Conservation (phyloP, 2,797 vertebrate genomes). For the Adrianichthys oophorus region DNA sequence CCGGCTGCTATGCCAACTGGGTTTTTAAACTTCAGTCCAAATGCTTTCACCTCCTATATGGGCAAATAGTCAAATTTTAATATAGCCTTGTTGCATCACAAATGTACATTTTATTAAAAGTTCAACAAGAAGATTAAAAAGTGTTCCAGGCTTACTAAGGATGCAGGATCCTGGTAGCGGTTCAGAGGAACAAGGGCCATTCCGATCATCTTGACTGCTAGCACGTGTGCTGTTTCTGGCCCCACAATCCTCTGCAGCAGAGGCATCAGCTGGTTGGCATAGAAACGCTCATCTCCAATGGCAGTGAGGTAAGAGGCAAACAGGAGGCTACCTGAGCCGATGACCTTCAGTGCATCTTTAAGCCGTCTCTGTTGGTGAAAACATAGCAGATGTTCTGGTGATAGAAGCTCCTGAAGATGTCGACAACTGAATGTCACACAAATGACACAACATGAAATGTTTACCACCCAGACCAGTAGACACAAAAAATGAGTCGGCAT, state of each 20-base stretch:
- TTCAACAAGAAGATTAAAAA: too few species aligned
- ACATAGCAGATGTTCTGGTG: not conserved
- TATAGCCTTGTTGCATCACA: too few species aligned
- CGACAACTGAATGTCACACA: not conserved
- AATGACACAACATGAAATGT: not conserved
- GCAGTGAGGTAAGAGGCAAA: constrained; percentile 84
- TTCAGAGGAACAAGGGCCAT: constrained; percentile 81
- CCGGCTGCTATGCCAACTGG: constrained; percentile 93
- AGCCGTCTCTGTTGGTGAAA: constrained; percentile 74
- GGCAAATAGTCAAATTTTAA: constrained; percentile 1
- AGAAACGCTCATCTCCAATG: constrained; percentile 87
- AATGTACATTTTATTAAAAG: too few species aligned
- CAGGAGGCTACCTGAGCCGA: constrained; percentile 84
- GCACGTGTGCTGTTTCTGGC: constrained; percentile 84
- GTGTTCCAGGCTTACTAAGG: constrained; percentile 75
- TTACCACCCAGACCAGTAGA: not conserved
- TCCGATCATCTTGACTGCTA: constrained; percentile 80
- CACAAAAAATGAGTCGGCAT: not conserved
- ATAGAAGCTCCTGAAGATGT: not conserved
- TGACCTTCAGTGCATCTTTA: constrained; percentile 81
- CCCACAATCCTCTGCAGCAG: constrained; percentile 80
- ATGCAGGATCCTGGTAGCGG: constrained; percentile 77
- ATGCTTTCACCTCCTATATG: constrained; percentile 83
- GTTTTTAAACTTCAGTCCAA: constrained; percentile 89
- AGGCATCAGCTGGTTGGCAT: constrained; percentile 84